These are phyloP conservation scores for Halcyon smyrnensis DNA, from an alignment of 2,797 vertebrate genomes.

Conservation along the genomic window DNA sequence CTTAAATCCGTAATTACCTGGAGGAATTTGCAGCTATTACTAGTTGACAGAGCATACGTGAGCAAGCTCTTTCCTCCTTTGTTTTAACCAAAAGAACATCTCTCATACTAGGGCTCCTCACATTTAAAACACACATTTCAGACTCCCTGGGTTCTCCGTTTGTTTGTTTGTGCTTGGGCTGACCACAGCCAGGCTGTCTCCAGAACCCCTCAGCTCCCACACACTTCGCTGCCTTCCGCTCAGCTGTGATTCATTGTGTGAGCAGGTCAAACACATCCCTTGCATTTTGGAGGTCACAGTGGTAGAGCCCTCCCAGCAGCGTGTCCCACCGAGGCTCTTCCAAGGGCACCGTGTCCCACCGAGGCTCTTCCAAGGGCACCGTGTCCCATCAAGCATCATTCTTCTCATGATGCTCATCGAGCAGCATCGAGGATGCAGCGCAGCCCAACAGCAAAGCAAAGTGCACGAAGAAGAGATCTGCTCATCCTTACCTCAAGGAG, in stretches of 20 bases:
- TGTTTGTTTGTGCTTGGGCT: background rate
- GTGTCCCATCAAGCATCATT: no score
- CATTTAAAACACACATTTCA: background rate
- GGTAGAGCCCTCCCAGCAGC: background rate
- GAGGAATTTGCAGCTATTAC: background rate
- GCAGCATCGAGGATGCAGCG: background rate
- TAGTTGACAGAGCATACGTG: background rate
- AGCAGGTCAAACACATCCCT: background rate
- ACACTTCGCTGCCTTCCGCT: background rate
- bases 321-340: background rate
- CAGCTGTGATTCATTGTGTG: background rate
- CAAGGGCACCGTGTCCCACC: background rate
- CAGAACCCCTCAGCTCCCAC: constrained; percentile 4
- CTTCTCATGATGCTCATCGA: no score
- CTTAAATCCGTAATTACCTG: background rate
- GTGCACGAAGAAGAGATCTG: background rate
- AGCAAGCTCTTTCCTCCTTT: background rate
- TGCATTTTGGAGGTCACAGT: background rate
- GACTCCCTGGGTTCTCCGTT: background rate
- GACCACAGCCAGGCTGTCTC: background rate
- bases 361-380: accelerated
- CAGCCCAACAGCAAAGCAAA: background rate
- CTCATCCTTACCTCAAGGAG: background rate
- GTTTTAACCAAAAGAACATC: background rate
- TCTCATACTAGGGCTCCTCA: background rate